These are phyloP conservation scores for Dromius quadrimaculatus DNA, from an alignment of 2,888 invertebrate species.

Conservation along the genomic window DNA sequence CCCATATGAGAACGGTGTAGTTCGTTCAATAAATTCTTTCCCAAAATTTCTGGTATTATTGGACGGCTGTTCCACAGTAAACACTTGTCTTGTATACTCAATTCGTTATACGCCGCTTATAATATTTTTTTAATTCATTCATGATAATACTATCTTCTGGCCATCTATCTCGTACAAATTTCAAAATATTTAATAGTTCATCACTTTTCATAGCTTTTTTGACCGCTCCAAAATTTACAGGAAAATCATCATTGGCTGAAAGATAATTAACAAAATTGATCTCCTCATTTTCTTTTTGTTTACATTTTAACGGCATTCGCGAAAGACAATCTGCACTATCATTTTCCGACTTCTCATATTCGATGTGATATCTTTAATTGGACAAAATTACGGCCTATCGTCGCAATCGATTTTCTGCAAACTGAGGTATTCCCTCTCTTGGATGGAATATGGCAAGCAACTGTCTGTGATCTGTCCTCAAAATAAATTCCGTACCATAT, in stretches of 20 bases:
- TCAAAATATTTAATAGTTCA: no score
- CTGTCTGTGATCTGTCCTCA: constrained; percentile 4
- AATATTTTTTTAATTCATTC: no score
- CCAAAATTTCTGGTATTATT: background rate
- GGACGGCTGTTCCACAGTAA: background rate
- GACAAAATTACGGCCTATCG: constrained; percentile 12
- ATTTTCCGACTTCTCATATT: constrained; percentile 4
- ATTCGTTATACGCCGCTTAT: no score
- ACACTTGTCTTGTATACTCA: background rate
- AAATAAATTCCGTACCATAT: constrained; percentile 5
- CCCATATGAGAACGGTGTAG: background rate
- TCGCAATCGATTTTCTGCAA: background rate
- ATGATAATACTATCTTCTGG: no score
- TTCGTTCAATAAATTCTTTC: background rate
- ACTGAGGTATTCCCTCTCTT: constrained; percentile 3
- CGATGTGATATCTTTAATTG: constrained; percentile 9
- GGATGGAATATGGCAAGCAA: constrained; percentile 7
- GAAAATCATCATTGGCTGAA: background rate
- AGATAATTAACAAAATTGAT: constrained; percentile 5
- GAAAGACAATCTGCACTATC: background rate
- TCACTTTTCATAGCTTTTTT: no score
- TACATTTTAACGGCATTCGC: background rate
- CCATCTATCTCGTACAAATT: no score
- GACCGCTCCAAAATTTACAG: background rate
- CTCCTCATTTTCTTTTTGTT: background rate